These are phyloP conservation scores for Aporophyla lueneburgensis DNA, from an alignment of 2,888 invertebrate species.

Conservation along the genomic window DNA sequence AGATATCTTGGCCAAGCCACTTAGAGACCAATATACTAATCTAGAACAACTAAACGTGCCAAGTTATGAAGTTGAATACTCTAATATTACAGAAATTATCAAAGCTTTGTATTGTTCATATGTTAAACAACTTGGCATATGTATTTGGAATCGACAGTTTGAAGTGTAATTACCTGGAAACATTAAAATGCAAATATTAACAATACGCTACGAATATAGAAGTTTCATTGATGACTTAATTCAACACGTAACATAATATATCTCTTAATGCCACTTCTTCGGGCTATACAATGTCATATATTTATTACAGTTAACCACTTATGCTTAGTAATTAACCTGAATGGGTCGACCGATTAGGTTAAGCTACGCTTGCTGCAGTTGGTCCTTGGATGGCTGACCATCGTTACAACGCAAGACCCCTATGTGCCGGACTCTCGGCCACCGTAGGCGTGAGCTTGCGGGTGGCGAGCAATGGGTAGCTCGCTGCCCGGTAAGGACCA, in stretches of 20 bases:
- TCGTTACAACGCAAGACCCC: too few species aligned
- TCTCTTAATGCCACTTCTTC: background rate
- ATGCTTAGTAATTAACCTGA: too few species aligned
- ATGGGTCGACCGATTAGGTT: too few species aligned
- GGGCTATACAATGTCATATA: background rate
- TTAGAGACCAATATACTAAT: constrained; percentile 47
- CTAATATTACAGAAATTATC: constrained; percentile 1
- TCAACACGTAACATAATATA: background rate
- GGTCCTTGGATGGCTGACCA: too few species aligned
- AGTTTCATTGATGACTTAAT: background rate
- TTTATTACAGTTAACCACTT: too few species aligned
- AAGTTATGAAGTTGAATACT: constrained; percentile 12
- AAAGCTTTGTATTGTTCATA: background rate
- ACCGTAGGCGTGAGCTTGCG: too few species aligned
- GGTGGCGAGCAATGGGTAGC: too few species aligned
- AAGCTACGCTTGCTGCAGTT: too few species aligned
- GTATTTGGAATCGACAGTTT: background rate
- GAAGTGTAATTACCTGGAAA: background rate
- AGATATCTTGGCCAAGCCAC: constrained; percentile 1
- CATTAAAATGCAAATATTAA: constrained; percentile 1
- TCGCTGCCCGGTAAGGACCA: too few species aligned
- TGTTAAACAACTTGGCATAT: background rate
- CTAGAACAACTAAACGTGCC: constrained; percentile 17
- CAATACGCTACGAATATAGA: background rate
- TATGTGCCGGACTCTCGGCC: too few species aligned